Evolutionary conservation across 2,113 vertebrate genomes (phyloP).

Genomic region (Cardinalis cardinalis): DNA sequence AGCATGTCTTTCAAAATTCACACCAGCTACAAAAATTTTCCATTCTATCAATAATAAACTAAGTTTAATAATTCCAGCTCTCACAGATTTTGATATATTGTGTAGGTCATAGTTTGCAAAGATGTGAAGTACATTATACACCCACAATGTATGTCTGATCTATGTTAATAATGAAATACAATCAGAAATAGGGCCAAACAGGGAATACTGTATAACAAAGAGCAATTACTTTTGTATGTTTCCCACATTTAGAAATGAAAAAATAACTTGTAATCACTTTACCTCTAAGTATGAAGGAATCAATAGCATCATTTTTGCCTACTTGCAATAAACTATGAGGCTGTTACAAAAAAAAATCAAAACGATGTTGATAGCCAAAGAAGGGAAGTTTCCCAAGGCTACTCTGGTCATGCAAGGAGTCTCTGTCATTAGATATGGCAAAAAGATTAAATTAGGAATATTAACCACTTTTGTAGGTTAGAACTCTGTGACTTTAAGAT

Average conservation of each 20-base stretch:
- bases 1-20: background rate
- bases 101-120: background rate
- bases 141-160: background rate
- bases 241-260: background rate
- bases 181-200: background rate
- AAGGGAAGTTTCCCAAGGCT: background rate
- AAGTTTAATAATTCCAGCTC: background rate
- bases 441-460: background rate
- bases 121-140: background rate
- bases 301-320: background rate
- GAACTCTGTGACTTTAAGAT: background rate
- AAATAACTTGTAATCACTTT: background rate
- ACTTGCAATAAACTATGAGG: background rate
- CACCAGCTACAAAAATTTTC: background rate
- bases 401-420: background rate
- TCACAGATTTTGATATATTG: background rate
- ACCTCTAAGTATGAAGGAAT: background rate
- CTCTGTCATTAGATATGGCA: background rate
- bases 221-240: background rate
- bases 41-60: background rate
- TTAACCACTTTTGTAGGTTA: background rate
- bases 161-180: background rate
- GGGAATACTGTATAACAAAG: background rate
- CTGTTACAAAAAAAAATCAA: background rate
- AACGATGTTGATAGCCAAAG: background rate